Evolutionary conservation across 1,140 invertebrate genomes (phyloP).

Genomic region (Arctopsyche grandis): DNA sequence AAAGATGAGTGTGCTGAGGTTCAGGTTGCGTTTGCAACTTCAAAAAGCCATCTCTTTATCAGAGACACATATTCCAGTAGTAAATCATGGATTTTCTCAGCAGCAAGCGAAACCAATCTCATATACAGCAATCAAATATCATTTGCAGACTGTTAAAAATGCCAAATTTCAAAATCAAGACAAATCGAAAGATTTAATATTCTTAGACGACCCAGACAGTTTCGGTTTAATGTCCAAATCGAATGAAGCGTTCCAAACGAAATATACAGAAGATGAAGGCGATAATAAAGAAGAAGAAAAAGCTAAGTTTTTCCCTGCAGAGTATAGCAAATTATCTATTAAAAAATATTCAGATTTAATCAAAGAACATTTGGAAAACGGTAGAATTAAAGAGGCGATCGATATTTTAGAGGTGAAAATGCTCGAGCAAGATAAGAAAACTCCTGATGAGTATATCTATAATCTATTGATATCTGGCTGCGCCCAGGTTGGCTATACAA

Average conservation of each 20-base stretch:
- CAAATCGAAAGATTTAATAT: background rate
- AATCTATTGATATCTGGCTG: constrained; percentile 83
- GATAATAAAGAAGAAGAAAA: constrained; percentile 69
- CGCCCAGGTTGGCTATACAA: constrained; percentile 82
- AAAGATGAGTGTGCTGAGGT: no score
- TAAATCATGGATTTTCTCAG: no score
- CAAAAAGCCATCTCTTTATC: no score
- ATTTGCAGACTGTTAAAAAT: background rate
- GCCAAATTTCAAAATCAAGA: background rate
- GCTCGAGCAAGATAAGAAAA: constrained; percentile 78
- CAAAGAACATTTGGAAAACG: constrained; percentile 71
- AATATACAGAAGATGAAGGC: constrained; percentile 61
- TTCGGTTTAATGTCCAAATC: constrained; percentile 62
- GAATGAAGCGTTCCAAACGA: constrained; percentile 44
- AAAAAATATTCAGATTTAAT: constrained; percentile 76
- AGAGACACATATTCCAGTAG: no score
- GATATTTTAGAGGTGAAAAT: constrained; percentile 78
- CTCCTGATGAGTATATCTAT: constrained; percentile 82
- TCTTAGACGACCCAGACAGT: constrained; percentile 62
- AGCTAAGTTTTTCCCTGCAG: constrained; percentile 61
- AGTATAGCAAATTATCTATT: constrained; percentile 64
- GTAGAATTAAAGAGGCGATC: constrained; percentile 77
- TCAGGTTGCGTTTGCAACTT: no score
- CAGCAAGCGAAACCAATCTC: background rate
- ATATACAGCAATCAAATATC: background rate